Percentiles rank a stretch among this genome's conserved stretches.
Conservation (phyloP, 2,797 vertebrate genomes). For the Craterocephalus amniculus region DNA sequence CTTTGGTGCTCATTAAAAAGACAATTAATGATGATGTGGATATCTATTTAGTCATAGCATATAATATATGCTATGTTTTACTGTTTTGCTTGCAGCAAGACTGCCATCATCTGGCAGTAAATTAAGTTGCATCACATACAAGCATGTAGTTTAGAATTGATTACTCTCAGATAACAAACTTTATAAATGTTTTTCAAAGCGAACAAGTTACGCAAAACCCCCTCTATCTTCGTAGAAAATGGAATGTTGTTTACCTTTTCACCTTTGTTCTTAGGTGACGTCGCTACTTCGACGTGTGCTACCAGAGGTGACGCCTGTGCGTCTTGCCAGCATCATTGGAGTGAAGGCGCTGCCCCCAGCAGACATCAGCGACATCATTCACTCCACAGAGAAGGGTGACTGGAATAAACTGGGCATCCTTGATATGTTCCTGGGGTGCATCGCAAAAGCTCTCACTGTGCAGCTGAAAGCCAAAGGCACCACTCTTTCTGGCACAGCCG, state of each 20-base stretch:
- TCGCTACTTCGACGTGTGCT: conserved; percentile 95
- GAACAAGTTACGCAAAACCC: background rate
- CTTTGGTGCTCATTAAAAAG: conserved; percentile 1
- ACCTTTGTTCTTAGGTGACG: conserved; percentile 86
- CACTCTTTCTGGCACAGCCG: conserved; percentile 92
- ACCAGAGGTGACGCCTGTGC: conserved; percentile 95
- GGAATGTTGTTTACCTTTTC: background rate
- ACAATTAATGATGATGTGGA: background rate
- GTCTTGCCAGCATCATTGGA: conserved; percentile 96
- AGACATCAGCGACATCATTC: conserved; percentile 99
- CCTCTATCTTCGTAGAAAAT: background rate
- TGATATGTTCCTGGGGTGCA: conserved; percentile 99
- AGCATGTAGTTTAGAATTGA: background rate
- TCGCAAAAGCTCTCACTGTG: conserved; percentile 98
- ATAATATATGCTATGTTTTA: background rate
- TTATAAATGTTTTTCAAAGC: background rate
- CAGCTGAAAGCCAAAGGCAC: conserved; percentile 99
- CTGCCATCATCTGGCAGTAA: conserved; percentile 14
- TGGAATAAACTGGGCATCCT: conserved; percentile 98
- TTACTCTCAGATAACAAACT: background rate
- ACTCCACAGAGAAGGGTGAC: conserved; percentile 98
- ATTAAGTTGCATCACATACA: background rate
- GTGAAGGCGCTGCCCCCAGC: conserved; percentile 97
- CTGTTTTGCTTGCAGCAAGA: background rate
- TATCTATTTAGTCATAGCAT: background rate